Evolutionary conservation across 2,113 vertebrate species (phyloP).

Genomic region (Arizona elegans): DNA sequence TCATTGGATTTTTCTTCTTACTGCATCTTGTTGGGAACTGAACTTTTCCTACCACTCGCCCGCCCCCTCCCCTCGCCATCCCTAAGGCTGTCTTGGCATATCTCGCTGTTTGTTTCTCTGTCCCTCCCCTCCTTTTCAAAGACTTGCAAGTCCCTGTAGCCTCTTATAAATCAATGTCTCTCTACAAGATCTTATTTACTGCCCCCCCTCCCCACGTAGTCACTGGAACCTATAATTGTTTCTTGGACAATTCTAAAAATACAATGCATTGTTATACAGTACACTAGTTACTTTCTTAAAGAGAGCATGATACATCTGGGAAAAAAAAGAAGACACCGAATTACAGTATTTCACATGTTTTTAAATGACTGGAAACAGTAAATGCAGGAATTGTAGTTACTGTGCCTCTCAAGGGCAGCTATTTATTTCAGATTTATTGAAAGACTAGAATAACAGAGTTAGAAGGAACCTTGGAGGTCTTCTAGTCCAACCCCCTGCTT

Average conservation of each 20-base stretch:
- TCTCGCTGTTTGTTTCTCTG: background rate
- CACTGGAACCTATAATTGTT: conserved; percentile 10
- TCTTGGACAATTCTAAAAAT: conserved; percentile 38
- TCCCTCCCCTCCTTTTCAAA: conserved; percentile 4
- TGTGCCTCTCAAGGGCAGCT: background rate
- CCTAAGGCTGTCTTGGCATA: background rate
- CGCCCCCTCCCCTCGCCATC: background rate
- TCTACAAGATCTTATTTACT: conserved; percentile 19
- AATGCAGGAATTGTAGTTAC: background rate
- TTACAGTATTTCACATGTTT: conserved; percentile 1
- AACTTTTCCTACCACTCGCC: background rate
- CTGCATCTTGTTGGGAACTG: conserved; percentile 10
- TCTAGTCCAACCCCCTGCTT: too few relatives aligned
- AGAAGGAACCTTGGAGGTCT: too few relatives aligned
- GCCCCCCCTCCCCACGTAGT: background rate
- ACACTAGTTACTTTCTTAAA: background rate
- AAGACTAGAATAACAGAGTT: background rate
- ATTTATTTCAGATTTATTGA: conserved; percentile 2
- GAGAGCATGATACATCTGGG: conserved; percentile 18
- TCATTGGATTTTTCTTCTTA: conserved; percentile 20
- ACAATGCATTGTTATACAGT: background rate
- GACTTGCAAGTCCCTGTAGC: background rate
- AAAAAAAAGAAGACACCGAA: background rate
- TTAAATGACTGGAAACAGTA: background rate
- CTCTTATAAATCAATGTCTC: conserved; percentile 18